A percentile compares a stretch with the other conserved stretches of the same genome.
phyloP scores from a whole-genome alignment of 92 coral and sea anemone species.

The Porites rus region DNA sequence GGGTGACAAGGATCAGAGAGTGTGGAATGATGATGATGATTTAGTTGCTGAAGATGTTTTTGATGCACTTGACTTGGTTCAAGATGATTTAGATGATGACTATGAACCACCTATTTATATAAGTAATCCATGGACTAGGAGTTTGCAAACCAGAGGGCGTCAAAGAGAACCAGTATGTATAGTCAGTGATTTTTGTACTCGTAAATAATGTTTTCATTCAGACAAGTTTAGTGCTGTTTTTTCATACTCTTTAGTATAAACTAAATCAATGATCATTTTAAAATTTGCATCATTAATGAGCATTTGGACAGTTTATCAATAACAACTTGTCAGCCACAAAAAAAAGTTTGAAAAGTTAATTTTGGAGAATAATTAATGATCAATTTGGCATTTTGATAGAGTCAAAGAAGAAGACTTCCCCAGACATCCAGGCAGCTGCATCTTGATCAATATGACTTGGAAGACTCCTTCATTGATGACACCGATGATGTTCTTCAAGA shows the following conservation, averaged over 20 bases:
- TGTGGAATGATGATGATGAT: slow-evolving; percentile 88
- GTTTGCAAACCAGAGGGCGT: not conserved
- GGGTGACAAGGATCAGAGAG: slow-evolving; percentile 89
- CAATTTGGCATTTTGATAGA: slow-evolving; percentile 1
- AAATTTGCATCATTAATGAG: slow-evolving; percentile 19
- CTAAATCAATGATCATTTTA: slow-evolving; percentile 1
- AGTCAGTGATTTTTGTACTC: not conserved
- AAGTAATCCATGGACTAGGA: slow-evolving; percentile 57
- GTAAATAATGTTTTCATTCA: not conserved
- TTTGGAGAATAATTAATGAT: not conserved
- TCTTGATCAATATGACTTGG: slow-evolving; percentile 69
- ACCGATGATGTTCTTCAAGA: slow-evolving; percentile 44
- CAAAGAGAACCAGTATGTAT: slow-evolving; percentile 8
- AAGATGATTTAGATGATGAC: slow-evolving; percentile 77
- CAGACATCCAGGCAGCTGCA: slow-evolving; percentile 23
- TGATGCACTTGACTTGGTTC: slow-evolving; percentile 47
- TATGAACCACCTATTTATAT: slow-evolving; percentile 72
- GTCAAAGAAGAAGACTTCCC: slow-evolving; percentile 14
- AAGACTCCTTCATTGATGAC: slow-evolving; percentile 80
- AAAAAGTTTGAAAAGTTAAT: not conserved
- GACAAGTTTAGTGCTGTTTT: not conserved
- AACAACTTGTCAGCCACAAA: slow-evolving; percentile 2
- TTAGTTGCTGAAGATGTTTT: slow-evolving; percentile 69
- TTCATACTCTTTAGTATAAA: not conserved
- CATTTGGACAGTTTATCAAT: not conserved